Base-by-base conservation (phyloP, 2,113 vertebrate genomes). In the Megaceryle maxima region DNA sequence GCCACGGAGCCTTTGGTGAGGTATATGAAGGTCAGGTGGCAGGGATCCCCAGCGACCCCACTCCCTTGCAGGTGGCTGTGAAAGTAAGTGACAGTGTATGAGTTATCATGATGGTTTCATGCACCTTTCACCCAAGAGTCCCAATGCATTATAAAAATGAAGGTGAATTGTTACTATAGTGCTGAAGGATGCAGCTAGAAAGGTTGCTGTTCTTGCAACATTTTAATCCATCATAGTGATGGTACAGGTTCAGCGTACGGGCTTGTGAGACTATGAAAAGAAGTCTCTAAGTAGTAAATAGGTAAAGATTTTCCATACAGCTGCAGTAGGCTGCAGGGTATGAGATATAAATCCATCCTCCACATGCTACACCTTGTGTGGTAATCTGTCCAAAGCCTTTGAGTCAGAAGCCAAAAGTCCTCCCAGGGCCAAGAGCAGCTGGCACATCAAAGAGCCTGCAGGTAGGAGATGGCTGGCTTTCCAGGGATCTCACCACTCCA, bases 21-120 rank as follows among this genome's bases (percentile, higher is more conserved):
- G 99, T 99, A 64, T 99, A 99, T 85, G 99, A 99, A 98, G 99
- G 99, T 44, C 98, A 99, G 96, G 99, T 99, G 37, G 97, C 99
- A 81, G 98, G 99, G 63, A 99, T 98, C 88, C 98, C 99, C 82
- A 99, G 97, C 5, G 99, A 99, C 95, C 98, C 98, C 4, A 99
- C 98, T 94, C 99, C 99, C 57, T 98, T 99, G 95, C 99, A 99
- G 93, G 99, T 99, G 96, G 99, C 99, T 41, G 99, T 99, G 48
- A 99, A 99, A 99, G 99, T 99, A 97, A 98, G 98, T 97, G 87
- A 87, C 43, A 77, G 83, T 93, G 86, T 77, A 73, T 80, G 60
- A 95, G 86, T 90, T 93, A 80, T 92, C 72, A 41, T 77, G 74
- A 35, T 64, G 92, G 56, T 94, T 94, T 96, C 67, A 83, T 92